phyloP scores from a whole-genome alignment of 2,888 invertebrate genomes.

The Latrodectus elegans region DNA sequence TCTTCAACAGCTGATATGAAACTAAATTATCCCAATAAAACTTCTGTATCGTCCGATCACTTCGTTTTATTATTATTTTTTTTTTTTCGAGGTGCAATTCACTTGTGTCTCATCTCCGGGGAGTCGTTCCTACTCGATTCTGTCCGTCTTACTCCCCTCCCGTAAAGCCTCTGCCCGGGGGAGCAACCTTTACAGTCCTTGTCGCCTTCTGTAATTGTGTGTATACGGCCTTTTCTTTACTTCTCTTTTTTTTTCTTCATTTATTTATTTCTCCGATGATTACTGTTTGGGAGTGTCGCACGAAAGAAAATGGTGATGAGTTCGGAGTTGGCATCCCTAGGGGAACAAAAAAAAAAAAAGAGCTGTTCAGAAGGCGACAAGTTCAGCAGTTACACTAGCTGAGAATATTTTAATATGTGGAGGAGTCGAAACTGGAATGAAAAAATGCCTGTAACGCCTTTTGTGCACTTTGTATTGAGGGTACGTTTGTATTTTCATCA shows the following conservation, averaged over 20 bases:
- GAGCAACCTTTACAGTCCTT: constrained; percentile 43
- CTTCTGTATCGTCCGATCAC: constrained; percentile 34
- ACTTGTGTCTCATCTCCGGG: constrained; percentile 25
- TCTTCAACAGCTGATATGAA: constrained; percentile 13
- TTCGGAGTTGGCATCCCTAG: constrained; percentile 15
- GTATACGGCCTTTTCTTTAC: constrained; percentile 14
- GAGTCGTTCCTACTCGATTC: constrained; percentile 48
- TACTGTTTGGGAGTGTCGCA: constrained; percentile 24
- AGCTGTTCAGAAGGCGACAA: constrained; percentile 13
- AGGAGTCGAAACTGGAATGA: neutral
- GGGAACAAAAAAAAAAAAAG: neutral
- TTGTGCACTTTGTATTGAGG: too few relatives aligned
- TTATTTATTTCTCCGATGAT: constrained; percentile 12
- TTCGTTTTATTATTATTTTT: constrained; percentile 32
- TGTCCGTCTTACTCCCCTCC: constrained; percentile 6
- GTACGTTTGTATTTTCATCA: too few relatives aligned
- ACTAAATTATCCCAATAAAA: constrained; percentile 57
- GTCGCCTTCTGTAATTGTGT: constrained; percentile 58
- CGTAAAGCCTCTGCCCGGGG: constrained; percentile 17
- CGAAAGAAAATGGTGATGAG: constrained; percentile 54
- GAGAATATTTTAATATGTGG: constrained; percentile 46
- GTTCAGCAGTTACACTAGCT: constrained; percentile 7
- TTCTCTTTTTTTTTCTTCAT: neutral
- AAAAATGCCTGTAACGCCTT: too few relatives aligned
- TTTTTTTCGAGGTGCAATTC: constrained; percentile 26